A percentile compares a stretch with the other conserved stretches of the same genome.
phyloP scores from a whole-genome alignment of 2,888 invertebrate species.

The Fragum fragum region DNA sequence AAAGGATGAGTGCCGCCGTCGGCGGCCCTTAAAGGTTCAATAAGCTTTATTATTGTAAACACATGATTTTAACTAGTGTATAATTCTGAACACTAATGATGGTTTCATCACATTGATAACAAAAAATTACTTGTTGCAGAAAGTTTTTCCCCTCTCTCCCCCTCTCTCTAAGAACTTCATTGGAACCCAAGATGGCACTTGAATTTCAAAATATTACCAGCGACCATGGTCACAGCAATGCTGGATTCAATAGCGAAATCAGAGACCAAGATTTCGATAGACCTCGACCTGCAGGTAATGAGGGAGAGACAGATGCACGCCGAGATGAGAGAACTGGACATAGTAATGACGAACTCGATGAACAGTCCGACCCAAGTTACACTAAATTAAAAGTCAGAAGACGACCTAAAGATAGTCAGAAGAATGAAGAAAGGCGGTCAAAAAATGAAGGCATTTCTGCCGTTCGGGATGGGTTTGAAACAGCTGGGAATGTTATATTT shows the following conservation, averaged over 20 bases:
- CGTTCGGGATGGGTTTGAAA: not conserved
- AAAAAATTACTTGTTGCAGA: too few species aligned
- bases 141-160: too few species aligned
- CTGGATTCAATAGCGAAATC: not conserved
- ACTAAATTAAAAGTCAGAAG: not conserved
- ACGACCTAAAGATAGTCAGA: not conserved
- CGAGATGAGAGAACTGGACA: not conserved
- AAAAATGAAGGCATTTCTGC: not conserved
- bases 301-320: not conserved
- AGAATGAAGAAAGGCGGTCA: not conserved
- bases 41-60: too few species aligned
- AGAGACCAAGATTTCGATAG: not conserved
- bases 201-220: not conserved
- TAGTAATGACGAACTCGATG: not conserved
- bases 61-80: too few species aligned
- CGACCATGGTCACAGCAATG: not conserved
- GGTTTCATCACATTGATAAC: too few species aligned
- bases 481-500: not conserved
- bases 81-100: too few species aligned
- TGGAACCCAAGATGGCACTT: not conserved
- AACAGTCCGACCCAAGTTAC: not conserved
- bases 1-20: too few species aligned
- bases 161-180: too few species aligned
- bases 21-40: too few species aligned
- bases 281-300: not conserved